Conservation (phyloP, 92 coral and sea anemone genomes). For the Ricordea florida region DNA sequence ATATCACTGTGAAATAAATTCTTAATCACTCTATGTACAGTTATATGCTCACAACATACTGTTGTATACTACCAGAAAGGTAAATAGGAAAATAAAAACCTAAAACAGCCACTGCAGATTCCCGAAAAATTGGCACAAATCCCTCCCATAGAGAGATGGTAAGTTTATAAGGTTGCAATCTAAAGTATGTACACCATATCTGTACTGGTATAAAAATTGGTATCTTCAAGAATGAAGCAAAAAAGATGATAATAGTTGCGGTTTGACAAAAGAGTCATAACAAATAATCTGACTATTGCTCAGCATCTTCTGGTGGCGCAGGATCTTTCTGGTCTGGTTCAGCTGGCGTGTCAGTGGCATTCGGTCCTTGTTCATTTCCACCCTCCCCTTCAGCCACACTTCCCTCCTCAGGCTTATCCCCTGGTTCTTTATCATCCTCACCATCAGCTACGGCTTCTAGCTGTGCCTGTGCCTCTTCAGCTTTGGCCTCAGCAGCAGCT, state of each 20-base stretch:
- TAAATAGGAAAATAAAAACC: too few species aligned
- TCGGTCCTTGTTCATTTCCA: constrained; percentile 26
- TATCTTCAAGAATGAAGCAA: neutral
- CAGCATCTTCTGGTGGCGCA: constrained; percentile 43
- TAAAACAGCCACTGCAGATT: too few species aligned
- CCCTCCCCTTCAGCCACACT: constrained; percentile 41
- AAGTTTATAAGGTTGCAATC: too few species aligned
- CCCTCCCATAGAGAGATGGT: too few species aligned
- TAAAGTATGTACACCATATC: too few species aligned
- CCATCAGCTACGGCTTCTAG: neutral
- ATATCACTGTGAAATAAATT: too few species aligned
- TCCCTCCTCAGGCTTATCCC: constrained; percentile 28
- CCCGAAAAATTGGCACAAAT: too few species aligned
- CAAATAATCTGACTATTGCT: too few species aligned
- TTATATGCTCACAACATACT: too few species aligned
- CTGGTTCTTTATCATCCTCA: constrained; percentile 23
- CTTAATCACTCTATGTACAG: too few species aligned
- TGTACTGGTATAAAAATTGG: too few species aligned
- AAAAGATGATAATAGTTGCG: neutral
- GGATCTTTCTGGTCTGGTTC: constrained; percentile 48
- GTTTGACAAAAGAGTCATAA: neutral
- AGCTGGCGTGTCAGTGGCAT: constrained; percentile 38
- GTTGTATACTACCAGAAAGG: too few species aligned
- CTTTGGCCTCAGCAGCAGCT: constrained; percentile 47
- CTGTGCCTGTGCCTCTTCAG: constrained; percentile 17